Evolutionary conservation across 2,797 vertebrate genomes (phyloP), one percentile per base, ranked within the genome.

Genomic region (Australoheros facetus): DNA sequence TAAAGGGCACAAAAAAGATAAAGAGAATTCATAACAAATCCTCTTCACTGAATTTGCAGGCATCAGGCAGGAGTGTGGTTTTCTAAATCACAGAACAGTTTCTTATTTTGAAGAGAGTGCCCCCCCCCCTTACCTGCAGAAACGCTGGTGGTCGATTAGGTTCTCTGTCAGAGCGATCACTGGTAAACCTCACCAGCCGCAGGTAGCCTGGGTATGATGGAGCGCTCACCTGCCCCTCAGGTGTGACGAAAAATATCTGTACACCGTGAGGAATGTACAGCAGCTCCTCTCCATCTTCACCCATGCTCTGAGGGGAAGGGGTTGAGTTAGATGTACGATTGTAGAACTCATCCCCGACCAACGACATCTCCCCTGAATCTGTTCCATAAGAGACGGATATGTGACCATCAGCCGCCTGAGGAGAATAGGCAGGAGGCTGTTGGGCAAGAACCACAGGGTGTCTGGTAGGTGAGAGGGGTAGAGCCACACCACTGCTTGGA

Each of bases 191-290:
- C 66, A 99, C 97, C 1, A 99, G 96, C 37, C 98, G 97, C 53
- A 99, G 97, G 91, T 96, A 99, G 19, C 98, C 97, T 0, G 98
- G 98, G 87, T 99, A 99, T 0, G 98, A 99, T 0, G 98, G 98
- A 16, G 98, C 98, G 11, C 98, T 99, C 60, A 99, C 98, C 11
- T 96, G 96, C 51, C 98, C 98, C 1, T 98, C 97, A 16, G 98
- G 97, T 26, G 96, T 97, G 69, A 99, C 98, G 85, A 97, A 99
- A 88, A 99, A 99, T 82, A 99, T 98, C 89, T 99, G 98, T 14
- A 99, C 98, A 23, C 98, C 98, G 0, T 94, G 95, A 12, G 97
- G 97, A 80, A 99, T 96, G 85, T 97, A 94, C 76, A 99, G 94
- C 78, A 99, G 84, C 92, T 99, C 96, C 84, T 97, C 96, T 42